Base-by-base conservation (phyloP, 2,888 invertebrate species). In the Arge pagana region DNA sequence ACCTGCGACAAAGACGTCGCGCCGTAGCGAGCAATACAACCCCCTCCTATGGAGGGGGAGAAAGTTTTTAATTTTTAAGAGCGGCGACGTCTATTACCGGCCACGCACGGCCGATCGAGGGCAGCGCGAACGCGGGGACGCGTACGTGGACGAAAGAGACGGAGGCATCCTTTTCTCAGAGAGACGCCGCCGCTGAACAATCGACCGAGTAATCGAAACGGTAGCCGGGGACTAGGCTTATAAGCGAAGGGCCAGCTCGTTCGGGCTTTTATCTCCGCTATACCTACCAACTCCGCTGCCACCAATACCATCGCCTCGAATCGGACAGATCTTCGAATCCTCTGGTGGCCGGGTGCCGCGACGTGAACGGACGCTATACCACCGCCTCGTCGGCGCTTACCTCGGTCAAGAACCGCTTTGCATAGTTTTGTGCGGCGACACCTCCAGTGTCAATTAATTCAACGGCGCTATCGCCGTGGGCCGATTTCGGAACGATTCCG, bases 391-490 rank as follows among this genome's bases (percentile, higher is more conserved):
- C 26, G 11, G 18, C 30, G 19, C 10, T 28, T 30, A 16, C 28
- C 28, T 30, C 40, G 30, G 16, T n/a, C 24, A 4, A 24, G 31
- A 24, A 33, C 65, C 62, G 67, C 70, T 70, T 68, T 70, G 70
- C 69, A 71, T 72, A 73, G 65, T 71, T 68, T 69, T 66, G 69
- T 65, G 66, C 66, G 65, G 64, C 63, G 69, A 72, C 72, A 73
- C 72, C 72, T 72, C 59, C 66, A 65, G 72, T 71, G 72, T 72
- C 72, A 71, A 72, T 69, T 70, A 71, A 70, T 72, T 70, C 66
- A 70, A 62, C 66, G 60, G 55, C 56, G 53, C 56, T 56, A 58
- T 57, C 50, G 45, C 45, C 23, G 45, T 35, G 24, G 33, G 23
- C 23, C 42, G 30, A 42, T 42, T 42, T 28, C 28, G 31, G 42